Evolutionary conservation across 2,888 invertebrate genomes (phyloP), one percentile per base, ranked within the genome.

Genomic region (Polyommatus icarus): DNA sequence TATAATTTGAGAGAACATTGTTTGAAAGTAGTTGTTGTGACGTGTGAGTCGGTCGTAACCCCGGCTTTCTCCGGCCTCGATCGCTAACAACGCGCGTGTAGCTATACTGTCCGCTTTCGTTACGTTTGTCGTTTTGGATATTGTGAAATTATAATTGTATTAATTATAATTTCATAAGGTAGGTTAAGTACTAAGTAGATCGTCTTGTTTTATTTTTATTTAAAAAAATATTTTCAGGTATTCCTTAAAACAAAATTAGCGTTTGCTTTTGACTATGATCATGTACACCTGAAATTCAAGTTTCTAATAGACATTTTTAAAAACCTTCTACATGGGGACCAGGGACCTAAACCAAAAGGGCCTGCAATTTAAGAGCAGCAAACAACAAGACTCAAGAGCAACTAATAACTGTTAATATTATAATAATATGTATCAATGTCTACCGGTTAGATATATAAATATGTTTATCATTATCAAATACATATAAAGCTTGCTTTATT

Each of bases 61-160:
- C 59, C 73, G 54, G 73, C 77, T 77, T 77, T 77, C 77, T 73
- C 77, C 77, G 61, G 24, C 77, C 73, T n/a, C 72, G 71, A 77
- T 73, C 72, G 72, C 73, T 57, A 75, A 75, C 75, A 54, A 29
- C 50, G 29, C 24, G 29, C 29, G 29, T 67, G 67, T 67, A 29
- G 29, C 67, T 24, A 67, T 29, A 67, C 15, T 67, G 67, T 67
- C 67, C 67, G 7, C 15, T 29, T 29, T 29, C 67, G 2, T 24
- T 61, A 24, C 61, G n/a, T n/a, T 24, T 24, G 24, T 24, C 61
- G 24, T 61, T 61, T 61, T 24, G 61, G 3, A 61, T 12, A 24
- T n/a, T n/a, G n/a, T 61, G 61, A 5, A 61, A 61, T 61, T 12
- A 24, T 10, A 61, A 61, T 61, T 24, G n/a, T n/a, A n/a, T n/a